Evolutionary conservation across 2,888 invertebrate genomes (phyloP).

Genomic region (Caenorhabditis virilis): DNA sequence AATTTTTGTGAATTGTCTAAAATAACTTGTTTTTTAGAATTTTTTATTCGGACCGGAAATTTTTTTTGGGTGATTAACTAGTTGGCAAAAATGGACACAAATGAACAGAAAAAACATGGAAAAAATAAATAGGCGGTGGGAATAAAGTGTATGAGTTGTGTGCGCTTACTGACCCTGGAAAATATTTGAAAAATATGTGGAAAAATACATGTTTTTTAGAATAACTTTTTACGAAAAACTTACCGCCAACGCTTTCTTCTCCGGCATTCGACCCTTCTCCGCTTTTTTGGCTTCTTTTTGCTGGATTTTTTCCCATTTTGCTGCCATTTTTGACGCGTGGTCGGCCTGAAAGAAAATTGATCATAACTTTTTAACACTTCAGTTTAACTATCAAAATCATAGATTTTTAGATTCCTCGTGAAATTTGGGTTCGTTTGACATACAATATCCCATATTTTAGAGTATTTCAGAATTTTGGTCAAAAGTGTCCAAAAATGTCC

Average conservation of each 20-base stretch:
- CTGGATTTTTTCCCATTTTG: slow-evolving; percentile 69
- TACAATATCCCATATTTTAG: too few species aligned
- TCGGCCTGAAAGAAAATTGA: too few species aligned
- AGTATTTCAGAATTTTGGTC: too few species aligned
- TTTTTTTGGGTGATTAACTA: background rate
- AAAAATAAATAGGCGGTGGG: slow-evolving; percentile 2
- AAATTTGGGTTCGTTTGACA: too few species aligned
- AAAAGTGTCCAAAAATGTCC: too few species aligned
- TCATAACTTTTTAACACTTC: too few species aligned
- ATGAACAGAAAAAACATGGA: background rate
- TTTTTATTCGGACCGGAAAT: background rate
- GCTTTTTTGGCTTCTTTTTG: slow-evolving; percentile 69
- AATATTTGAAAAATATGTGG: too few species aligned
- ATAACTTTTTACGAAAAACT: slow-evolving; percentile 12
- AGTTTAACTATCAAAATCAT: too few species aligned
- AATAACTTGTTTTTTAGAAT: background rate
- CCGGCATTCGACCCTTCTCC: slow-evolving; percentile 66
- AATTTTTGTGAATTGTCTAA: background rate
- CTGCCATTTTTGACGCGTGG: slow-evolving; percentile 68
- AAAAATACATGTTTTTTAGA: too few species aligned
- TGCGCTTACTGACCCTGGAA: slow-evolving; percentile 2
- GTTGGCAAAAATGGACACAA: too few species aligned
- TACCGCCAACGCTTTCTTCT: slow-evolving; percentile 43
- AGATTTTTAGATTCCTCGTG: too few species aligned
- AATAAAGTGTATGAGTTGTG: background rate